Evolutionary conservation across 1,140 invertebrate species (phyloP), one percentile per base, ranked within the genome.

Genomic region (Nebria ingens): DNA sequence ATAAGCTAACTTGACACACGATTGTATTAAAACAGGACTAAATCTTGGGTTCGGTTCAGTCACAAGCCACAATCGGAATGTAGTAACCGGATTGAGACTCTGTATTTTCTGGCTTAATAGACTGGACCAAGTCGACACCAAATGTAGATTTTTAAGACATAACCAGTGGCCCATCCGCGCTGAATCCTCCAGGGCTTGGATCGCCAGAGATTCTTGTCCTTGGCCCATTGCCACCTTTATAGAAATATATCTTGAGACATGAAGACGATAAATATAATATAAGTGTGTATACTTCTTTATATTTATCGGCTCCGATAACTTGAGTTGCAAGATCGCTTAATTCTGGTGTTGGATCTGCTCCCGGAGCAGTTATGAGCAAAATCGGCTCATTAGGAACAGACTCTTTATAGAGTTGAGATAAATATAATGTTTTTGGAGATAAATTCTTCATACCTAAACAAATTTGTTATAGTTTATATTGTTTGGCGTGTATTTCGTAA

Each of bases 121-220:
- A 1, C 83, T 81, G 1, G 95, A 68, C 83, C 88, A 93, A 22
- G 80, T 76, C 0, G 84, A 82, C 12, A 91, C 86, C 12, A 97
- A 73, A 69, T 97, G 93, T 0, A 96, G 74, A 71, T 97, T 97
- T 69, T 93, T 94, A 22, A 95, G 68, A 49, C 87, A 81, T 2
- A 92, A 64, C 89, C 90, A 93, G 2, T 62, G 57, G 11, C 67
- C 74, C 12, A 56, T 45, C 17, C 69, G 58, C 1, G 60, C 57
- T 19, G 64, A 64, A 19, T 66, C 60, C 22, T 65, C 61, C 51
- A 71, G 66, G 1, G 59, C 56, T 1, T 82, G 79, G 13, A 91
- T 62, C 38, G 82, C 78, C 57, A 77, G 72, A 0, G 89, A 64
- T 69, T 93, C 89, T 53, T 62, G 61, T 0, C 64, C 62, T 55